Evolutionary conservation across 2,797 vertebrate genomes (phyloP).

Genomic region (Sternotherus odoratus): DNA sequence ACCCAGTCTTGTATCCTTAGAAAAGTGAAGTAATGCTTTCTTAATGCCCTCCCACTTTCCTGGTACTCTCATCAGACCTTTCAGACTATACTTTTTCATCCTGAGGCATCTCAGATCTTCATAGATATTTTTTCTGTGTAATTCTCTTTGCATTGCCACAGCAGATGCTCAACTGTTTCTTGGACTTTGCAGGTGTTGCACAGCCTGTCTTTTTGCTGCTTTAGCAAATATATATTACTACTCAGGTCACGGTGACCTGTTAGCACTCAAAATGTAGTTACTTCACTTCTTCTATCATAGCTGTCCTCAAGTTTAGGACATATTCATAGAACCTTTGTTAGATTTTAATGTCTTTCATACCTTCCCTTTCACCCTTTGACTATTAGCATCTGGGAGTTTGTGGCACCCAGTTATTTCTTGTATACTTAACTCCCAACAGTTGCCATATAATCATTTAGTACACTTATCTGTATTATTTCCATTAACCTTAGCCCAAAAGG

Average conservation of each 20-base stretch:
- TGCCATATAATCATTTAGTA: neutral
- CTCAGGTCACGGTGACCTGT: too few species aligned
- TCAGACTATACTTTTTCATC: neutral
- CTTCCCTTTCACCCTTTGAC: neutral
- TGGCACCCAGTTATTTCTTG: neutral
- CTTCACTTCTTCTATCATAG: neutral
- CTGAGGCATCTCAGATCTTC: neutral
- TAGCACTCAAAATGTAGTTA: neutral
- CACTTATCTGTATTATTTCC: neutral
- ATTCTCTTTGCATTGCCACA: neutral
- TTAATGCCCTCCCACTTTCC: neutral
- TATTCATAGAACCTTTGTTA: neutral
- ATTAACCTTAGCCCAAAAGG: neutral
- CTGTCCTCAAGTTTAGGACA: neutral
- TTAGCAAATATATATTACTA: neutral
- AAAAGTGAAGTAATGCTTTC: neutral
- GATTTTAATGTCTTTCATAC: neutral
- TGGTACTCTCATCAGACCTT: neutral
- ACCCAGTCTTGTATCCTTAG: neutral
- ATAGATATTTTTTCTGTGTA: neutral
- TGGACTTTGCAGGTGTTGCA: neutral
- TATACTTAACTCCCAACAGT: neutral
- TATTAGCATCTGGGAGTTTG: neutral
- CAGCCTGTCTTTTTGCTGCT: neutral
- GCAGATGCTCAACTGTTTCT: neutral